phyloP scores from a whole-genome alignment of 2,888 invertebrate species.

The Dryobotodes eremita region DNA sequence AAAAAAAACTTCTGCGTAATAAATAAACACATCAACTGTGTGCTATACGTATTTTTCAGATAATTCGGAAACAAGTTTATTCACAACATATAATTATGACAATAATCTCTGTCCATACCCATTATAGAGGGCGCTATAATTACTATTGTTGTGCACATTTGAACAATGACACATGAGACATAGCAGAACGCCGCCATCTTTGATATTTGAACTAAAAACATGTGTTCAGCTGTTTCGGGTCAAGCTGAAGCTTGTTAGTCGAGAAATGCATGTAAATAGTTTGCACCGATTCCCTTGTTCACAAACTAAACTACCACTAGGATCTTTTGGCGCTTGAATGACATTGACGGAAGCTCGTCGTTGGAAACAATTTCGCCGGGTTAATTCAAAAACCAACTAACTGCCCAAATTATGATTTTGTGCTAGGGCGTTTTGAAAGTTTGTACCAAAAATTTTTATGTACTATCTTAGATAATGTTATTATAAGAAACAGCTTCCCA shows the following conservation, averaged over 20 bases:
- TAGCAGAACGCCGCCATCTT: constrained; percentile 30
- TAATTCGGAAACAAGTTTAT: constrained; percentile 12
- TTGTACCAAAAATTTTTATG: too few relatives aligned
- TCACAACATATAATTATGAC: constrained; percentile 46
- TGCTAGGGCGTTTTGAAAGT: too few relatives aligned
- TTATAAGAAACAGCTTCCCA: too few relatives aligned
- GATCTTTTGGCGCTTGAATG: not conserved
- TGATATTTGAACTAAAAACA: constrained; percentile 43
- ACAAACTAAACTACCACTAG: not conserved
- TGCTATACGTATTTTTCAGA: constrained; percentile 5
- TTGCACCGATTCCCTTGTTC: not conserved
- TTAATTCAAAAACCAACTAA: too few relatives aligned
- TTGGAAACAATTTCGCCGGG: too few relatives aligned
- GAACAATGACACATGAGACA: constrained; percentile 23
- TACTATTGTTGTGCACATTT: constrained; percentile 17
- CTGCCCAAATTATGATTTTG: too few relatives aligned
- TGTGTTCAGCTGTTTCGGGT: constrained; percentile 19
- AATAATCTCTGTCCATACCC: constrained; percentile 30
- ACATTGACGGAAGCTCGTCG: not conserved
- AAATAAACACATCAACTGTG: constrained; percentile 9
- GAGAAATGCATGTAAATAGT: not conserved
- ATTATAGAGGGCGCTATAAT: constrained; percentile 38
- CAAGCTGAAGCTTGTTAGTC: not conserved
- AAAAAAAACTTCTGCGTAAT: not conserved
- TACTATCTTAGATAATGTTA: too few relatives aligned